These are phyloP conservation scores for Cercopithecus mona DNA, from an alignment of 2,113 vertebrate genomes.

Conservation along the genomic window DNA sequence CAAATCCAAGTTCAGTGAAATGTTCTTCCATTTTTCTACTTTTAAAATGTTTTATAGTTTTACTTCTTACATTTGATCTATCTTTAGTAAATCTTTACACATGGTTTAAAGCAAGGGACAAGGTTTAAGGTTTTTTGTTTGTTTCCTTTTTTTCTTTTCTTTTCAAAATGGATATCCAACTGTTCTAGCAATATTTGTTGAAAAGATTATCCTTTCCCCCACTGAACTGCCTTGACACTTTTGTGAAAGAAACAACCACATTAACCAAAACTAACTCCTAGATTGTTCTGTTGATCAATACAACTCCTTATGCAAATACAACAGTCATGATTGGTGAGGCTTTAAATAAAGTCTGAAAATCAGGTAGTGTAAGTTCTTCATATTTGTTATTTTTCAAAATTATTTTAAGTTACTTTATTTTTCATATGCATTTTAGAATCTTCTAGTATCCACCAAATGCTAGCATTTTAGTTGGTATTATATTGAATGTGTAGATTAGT, in stretches of 20 bases:
- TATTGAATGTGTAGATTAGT: background rate
- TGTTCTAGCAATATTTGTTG: background rate
- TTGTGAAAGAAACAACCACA: background rate
- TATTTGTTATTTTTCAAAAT: background rate
- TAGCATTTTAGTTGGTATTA: background rate
- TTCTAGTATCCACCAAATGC: background rate
- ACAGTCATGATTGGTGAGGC: background rate
- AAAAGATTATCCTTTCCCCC: background rate
- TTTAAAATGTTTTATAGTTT: background rate
- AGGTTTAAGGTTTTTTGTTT: background rate
- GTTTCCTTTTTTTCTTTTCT: background rate
- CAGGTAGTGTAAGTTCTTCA: background rate
- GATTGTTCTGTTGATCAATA: background rate
- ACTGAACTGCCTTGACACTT: background rate
- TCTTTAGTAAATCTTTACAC: background rate
- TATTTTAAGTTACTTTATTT: background rate
- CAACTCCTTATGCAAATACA: background rate
- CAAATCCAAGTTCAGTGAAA: background rate
- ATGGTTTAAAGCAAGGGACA: background rate
- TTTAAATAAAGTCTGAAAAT: background rate
- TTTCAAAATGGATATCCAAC: background rate
- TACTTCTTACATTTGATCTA: background rate
- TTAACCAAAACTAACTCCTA: background rate
- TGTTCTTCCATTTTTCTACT: background rate
- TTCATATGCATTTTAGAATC: background rate